Conservation (phyloP, 2,888 invertebrate genomes). For the Eupithecia inturbata region DNA sequence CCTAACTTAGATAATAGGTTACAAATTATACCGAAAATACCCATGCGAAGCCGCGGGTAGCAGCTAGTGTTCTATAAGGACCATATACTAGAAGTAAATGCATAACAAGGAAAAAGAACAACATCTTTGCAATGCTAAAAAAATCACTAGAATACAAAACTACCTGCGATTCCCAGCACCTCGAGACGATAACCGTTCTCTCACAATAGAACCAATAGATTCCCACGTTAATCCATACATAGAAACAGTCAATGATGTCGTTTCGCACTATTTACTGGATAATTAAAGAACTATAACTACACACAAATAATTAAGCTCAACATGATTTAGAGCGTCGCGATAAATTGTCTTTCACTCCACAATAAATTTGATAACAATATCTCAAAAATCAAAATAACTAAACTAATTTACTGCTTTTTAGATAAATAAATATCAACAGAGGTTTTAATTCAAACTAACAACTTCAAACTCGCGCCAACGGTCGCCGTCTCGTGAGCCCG, state of each 20-base stretch:
- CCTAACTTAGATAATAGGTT: too few species aligned
- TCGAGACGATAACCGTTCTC: slow-evolving; percentile 3
- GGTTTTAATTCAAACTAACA: slow-evolving; percentile 28
- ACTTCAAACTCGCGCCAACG: slow-evolving; percentile 36
- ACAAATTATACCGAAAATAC: too few species aligned
- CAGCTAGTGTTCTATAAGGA: neutral
- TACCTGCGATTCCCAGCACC: slow-evolving; percentile 12
- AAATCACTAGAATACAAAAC: slow-evolving; percentile 4
- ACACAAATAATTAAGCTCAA: neutral
- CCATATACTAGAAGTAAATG: neutral
- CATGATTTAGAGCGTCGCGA: neutral
- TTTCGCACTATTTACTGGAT: slow-evolving; percentile 25
- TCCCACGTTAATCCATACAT: slow-evolving; percentile 30
- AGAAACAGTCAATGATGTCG: slow-evolving; percentile 24
- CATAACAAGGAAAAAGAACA: slow-evolving; percentile 1
- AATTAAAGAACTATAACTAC: neutral
- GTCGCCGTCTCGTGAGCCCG: slow-evolving; percentile 36
- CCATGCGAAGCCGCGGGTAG: too few species aligned
- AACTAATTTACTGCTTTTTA: neutral
- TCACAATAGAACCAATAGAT: slow-evolving; percentile 21
- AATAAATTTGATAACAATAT: neutral
- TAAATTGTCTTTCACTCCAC: neutral
- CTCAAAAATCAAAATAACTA: neutral
- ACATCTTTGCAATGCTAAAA: neutral
- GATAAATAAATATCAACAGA: slow-evolving; percentile 11